Base-by-base conservation (phyloP, 2,113 vertebrate genomes). In the Aptenodytes forsteri region DNA sequence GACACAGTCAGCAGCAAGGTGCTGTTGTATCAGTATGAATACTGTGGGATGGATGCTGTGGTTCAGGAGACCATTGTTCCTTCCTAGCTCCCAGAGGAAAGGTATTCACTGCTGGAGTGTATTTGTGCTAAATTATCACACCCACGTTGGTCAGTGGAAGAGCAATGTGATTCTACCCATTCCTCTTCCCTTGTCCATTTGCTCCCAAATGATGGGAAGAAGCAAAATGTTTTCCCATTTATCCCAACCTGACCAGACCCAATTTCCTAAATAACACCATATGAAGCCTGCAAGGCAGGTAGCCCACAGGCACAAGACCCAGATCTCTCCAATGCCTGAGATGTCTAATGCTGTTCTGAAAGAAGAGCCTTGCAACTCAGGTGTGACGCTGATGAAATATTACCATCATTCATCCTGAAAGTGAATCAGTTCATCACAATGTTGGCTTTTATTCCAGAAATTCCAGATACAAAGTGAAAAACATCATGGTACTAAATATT, bases 391-490 rank as follows among this genome's bases (percentile, higher is more conserved):
- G 36, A 78, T 79, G 34, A 85, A 84, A 65, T 89, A 91, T 72
- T 69, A 38, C 52, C 13, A 42, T 58, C 42, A 65, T 85, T 85
- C 58, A 54, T 87, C 27, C 58, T 69, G 32, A 83, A 89, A 87
- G 30, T 87, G n/a, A 44, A 85, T 50, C 34, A 10, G 14, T 93
- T 93, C 82, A 85, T 91, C 80, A 93, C 20, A 17, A 44, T 58
- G 32, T 18, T 52, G 42, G 49, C 50, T 92, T 89, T 87, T 90
- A 47, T 69, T 64, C 17, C 52, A 89, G 50, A 65, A 71, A 95
- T 95, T 83, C 50, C 59, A 87, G 38, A 62, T 55, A 46, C 5
- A 46, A 96, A 96, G 13, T 50, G 21, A 66, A 97, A 96, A 89
- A 72, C 62, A 92, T 29, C 19, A 91, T 26, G 25, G 44, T 77